Percentiles rank a stretch among this genome's conserved stretches.
Conservation (phyloP, 1,140 invertebrate species). For the Cotesia typhae region DNA sequence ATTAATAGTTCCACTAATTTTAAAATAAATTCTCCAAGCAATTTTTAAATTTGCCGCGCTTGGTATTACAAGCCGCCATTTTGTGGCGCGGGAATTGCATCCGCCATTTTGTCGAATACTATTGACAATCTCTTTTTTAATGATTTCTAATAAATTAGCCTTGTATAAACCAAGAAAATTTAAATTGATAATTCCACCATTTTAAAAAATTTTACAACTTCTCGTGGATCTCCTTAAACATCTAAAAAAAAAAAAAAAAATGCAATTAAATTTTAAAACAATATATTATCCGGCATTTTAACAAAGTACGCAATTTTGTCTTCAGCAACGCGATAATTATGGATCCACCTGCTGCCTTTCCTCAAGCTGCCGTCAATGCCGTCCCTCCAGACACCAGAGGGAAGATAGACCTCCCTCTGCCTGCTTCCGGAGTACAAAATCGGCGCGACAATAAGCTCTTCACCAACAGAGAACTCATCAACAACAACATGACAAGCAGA, state of each 20-base stretch:
- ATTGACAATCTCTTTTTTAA: no score
- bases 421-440: conserved; percentile 75
- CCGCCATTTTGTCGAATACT: no score
- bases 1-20: no score
- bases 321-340: conserved; percentile 82
- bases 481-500: conserved; percentile 78
- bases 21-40: no score
- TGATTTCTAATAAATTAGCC: no score
- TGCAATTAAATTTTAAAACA: conserved; percentile 67
- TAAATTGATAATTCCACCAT: no score
- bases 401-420: conserved; percentile 79
- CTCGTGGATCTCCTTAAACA: not conserved
- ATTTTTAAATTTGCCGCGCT: no score
- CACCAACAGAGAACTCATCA: conserved; percentile 91
- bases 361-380: conserved; percentile 84
- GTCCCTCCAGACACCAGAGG: conserved; percentile 89
- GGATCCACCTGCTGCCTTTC: conserved; percentile 89
- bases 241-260: not conserved
- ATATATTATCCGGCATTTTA: conserved; percentile 83
- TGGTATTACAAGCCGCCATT: no score
- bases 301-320: conserved; percentile 86
- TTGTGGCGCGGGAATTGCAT: no score
- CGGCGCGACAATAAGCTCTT: conserved; percentile 91
- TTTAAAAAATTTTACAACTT: no score
- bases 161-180: no score